Evolutionary conservation across 2,888 invertebrate genomes (phyloP).

Genomic region (Pteria penguin): DNA sequence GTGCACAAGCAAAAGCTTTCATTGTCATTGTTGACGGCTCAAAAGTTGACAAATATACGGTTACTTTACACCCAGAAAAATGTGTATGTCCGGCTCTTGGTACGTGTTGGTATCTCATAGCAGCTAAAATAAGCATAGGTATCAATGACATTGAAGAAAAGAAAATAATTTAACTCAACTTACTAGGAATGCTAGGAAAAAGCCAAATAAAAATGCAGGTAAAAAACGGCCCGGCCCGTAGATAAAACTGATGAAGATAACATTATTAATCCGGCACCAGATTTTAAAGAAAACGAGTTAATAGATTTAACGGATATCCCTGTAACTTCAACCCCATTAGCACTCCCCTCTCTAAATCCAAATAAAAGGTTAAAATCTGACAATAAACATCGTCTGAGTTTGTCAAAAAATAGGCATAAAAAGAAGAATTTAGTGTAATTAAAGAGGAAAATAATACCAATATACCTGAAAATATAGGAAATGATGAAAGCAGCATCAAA

Average conservation of each 20-base stretch:
- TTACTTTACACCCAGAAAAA: constrained; percentile 30
- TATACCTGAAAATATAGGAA: too few relatives aligned
- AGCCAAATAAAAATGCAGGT: constrained; percentile 17
- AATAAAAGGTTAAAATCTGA: too few relatives aligned
- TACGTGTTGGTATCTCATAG: constrained; percentile 34
- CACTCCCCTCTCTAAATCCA: too few relatives aligned
- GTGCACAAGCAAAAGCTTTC: constrained; percentile 27
- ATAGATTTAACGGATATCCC: too few relatives aligned
- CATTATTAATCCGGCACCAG: constrained; percentile 18
- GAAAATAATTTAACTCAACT: constrained; percentile 24
- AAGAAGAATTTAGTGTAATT: too few relatives aligned
- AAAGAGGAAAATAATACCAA: too few relatives aligned
- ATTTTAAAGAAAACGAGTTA: too few relatives aligned
- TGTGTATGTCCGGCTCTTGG: too few relatives aligned
- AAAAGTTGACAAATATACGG: constrained; percentile 17
- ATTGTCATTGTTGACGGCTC: constrained; percentile 36
- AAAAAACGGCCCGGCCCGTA: constrained; percentile 9
- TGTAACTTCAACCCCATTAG: too few relatives aligned
- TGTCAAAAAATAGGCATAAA: too few relatives aligned
- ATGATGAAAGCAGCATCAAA: too few relatives aligned
- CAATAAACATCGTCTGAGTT: too few relatives aligned
- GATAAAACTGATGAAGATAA: constrained; percentile 7
- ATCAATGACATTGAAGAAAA: constrained; percentile 9
- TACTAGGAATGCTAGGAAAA: constrained; percentile 13
- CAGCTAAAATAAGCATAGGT: constrained; percentile 25